These are phyloP conservation scores for Glyphotaelius pellucidus DNA, from an alignment of 2,888 invertebrate species.

Conservation along the genomic window DNA sequence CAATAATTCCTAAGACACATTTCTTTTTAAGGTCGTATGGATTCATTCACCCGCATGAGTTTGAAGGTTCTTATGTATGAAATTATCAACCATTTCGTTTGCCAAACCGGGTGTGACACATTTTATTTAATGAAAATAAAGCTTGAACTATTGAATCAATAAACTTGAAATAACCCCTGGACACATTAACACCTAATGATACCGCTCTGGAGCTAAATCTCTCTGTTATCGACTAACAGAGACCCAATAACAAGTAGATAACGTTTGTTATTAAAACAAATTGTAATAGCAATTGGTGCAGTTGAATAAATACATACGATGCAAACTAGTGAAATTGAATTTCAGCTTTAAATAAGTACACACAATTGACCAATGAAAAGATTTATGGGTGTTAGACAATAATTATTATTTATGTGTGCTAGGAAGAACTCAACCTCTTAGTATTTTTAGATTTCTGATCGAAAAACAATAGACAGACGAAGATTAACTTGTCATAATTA, in stretches of 20 bases:
- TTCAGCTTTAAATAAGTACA: background rate
- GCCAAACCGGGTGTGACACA: background rate
- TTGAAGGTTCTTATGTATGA: background rate
- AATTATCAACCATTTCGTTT: background rate
- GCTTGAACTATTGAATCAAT: background rate
- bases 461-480: background rate
- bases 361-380: too few relatives aligned
- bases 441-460: background rate
- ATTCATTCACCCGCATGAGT: background rate
- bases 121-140: background rate
- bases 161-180: constrained; percentile 10
- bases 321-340: background rate
- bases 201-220: constrained; percentile 19
- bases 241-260: constrained; percentile 48
- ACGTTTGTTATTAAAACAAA: constrained; percentile 49
- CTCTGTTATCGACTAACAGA: constrained; percentile 45
- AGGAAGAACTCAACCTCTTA: background rate
- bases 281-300: constrained; percentile 31
- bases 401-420: background rate
- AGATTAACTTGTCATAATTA: background rate
- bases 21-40: background rate
- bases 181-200: constrained; percentile 11
- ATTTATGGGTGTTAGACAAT: background rate
- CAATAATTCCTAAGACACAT: background rate
- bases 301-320: constrained; percentile 56